These are phyloP conservation scores for Tenthredo distinguenda DNA, from an alignment of 2,888 invertebrate species.

Conservation along the genomic window DNA sequence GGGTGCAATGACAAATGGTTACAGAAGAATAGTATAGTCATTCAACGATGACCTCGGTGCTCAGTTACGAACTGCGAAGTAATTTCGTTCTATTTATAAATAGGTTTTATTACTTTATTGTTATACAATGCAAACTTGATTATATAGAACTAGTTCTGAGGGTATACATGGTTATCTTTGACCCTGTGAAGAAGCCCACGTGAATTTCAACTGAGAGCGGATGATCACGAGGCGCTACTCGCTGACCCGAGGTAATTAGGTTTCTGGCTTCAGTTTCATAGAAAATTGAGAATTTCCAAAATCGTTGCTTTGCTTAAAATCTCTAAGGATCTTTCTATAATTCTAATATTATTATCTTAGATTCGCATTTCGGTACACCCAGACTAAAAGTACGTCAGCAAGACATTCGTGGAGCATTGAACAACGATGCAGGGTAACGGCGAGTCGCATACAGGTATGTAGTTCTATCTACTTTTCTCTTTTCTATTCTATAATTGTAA, in stretches of 20 bases:
- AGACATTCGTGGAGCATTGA: background rate
- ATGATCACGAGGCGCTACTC: background rate
- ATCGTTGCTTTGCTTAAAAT: background rate
- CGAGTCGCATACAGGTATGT: background rate
- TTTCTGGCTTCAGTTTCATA: background rate
- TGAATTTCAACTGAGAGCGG: background rate
- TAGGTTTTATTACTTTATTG: background rate
- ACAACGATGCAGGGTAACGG: background rate
- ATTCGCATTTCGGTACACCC: background rate
- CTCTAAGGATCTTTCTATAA: background rate
- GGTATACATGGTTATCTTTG: background rate
- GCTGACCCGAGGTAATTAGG: background rate
- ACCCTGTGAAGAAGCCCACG: background rate
- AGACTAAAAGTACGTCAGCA: background rate
- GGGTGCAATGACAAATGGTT: background rate
- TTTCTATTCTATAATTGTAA: background rate
- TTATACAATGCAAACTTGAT: background rate
- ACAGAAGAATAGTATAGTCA: background rate
- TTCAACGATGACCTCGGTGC: background rate
- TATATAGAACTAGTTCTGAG: background rate
- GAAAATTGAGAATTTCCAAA: background rate
- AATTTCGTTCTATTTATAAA: slow-evolving; percentile 3
- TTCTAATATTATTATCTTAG: background rate
- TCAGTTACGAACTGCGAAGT: background rate
- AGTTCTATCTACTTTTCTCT: background rate